Evolutionary conservation across 2,888 invertebrate species (phyloP).

Genomic region (Perithous albicinctus): DNA sequence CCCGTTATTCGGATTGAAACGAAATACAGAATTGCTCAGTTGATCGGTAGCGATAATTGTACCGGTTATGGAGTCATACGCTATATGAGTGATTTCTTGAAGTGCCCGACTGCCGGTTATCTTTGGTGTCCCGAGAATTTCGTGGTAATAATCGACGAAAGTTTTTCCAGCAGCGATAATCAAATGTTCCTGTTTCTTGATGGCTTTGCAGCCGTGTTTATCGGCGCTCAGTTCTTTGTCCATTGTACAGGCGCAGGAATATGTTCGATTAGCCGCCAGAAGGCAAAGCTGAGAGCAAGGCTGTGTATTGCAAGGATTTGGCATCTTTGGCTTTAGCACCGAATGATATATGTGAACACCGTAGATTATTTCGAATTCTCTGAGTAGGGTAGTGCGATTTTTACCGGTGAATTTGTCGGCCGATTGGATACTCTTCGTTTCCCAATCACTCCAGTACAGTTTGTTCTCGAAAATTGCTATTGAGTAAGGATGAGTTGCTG

Average conservation of each 20-base stretch:
- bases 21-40: conserved; percentile 70
- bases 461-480: conserved; percentile 94
- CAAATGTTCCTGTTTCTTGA: conserved; percentile 85
- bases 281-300: conserved; percentile 93
- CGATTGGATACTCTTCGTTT: conserved; percentile 90
- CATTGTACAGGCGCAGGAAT: conserved; percentile 91
- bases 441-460: conserved; percentile 97
- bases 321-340: conserved; percentile 86
- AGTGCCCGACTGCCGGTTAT: conserved; percentile 81
- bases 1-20: conserved; percentile 68
- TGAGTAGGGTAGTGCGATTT: conserved; percentile 86
- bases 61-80: conserved; percentile 88
- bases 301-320: conserved; percentile 88
- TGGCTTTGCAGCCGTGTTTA: conserved; percentile 86
- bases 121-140: conserved; percentile 89
- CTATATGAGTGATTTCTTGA: conserved; percentile 88
- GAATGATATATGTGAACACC: conserved; percentile 92
- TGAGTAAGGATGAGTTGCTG: conserved; percentile 92
- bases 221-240: conserved; percentile 88
- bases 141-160: conserved; percentile 88
- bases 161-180: conserved; percentile 87
- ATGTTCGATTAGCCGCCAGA: conserved; percentile 86
- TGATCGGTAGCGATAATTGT: conserved; percentile 76
- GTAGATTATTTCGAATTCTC: conserved; percentile 86
- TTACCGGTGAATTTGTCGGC: conserved; percentile 92